Conservation (phyloP, 2,888 invertebrate species). For the Neoaliturus tenellus region DNA sequence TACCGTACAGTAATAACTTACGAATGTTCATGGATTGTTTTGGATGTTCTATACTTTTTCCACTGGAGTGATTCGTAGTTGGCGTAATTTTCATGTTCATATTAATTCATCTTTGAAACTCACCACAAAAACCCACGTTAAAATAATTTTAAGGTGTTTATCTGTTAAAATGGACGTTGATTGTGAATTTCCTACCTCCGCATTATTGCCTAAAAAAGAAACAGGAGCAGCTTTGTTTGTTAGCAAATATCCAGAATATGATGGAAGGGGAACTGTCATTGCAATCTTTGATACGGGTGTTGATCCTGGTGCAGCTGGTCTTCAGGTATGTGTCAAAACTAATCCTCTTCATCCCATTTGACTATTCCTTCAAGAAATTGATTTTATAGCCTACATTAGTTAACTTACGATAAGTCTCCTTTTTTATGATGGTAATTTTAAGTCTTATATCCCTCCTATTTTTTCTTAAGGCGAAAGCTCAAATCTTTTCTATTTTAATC, state of each 20-base stretch:
- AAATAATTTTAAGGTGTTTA: neutral
- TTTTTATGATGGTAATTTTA: too few species aligned
- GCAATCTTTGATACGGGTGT: constrained; percentile 99
- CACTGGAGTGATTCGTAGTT: neutral
- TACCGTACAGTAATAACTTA: too few species aligned
- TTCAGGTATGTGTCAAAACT: constrained; percentile 88
- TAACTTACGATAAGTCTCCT: too few species aligned
- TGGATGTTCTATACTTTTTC: neutral
- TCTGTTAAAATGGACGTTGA: constrained; percentile 44
- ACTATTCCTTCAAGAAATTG: constrained; percentile 60
- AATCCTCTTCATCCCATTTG: too few species aligned
- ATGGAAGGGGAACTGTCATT: constrained; percentile 94
- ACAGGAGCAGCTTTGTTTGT: constrained; percentile 93
- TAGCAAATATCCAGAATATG: constrained; percentile 91
- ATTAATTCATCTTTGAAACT: neutral
- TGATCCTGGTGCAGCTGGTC: constrained; percentile 96
- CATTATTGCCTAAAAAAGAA: constrained; percentile 95
- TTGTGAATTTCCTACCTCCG: constrained; percentile 86
- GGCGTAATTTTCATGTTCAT: neutral
- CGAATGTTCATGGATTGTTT: neutral
- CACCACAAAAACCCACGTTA: neutral
- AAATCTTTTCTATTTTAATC: too few species aligned
- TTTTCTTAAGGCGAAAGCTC: too few species aligned
- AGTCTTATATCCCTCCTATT: too few species aligned
- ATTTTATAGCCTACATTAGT: neutral